These are phyloP conservation scores for Chaenocephalus aceratus DNA, from an alignment of 2,113 vertebrate genomes.

Conservation along the genomic window DNA sequence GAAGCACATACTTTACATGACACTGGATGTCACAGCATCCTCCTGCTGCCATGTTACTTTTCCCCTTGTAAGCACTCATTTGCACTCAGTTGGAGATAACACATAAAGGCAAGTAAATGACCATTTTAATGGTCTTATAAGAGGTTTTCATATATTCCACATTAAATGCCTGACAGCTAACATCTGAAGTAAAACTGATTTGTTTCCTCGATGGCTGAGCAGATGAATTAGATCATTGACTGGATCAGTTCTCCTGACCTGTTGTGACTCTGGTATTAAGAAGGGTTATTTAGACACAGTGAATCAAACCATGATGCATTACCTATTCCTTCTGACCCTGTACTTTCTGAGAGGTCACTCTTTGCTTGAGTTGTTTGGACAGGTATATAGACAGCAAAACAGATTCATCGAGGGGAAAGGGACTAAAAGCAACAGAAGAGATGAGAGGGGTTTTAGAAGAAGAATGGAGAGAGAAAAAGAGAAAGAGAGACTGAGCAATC, in stretches of 20 bases:
- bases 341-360: neutral
- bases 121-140: neutral
- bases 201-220: neutral
- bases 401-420: constrained; percentile 16
- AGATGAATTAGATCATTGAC: constrained; percentile 72
- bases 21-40: constrained; percentile 9
- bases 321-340: constrained; percentile 12
- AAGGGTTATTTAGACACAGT: constrained; percentile 28
- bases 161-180: constrained; percentile 35
- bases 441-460: constrained; percentile 5
- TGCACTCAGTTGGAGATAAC: constrained; percentile 13
- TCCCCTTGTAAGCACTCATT: neutral
- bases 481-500: neutral
- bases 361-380: too few species aligned
- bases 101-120: constrained; percentile 4
- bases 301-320: constrained; percentile 23
- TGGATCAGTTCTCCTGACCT: constrained; percentile 39
- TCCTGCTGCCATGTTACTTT: constrained; percentile 2
- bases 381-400: constrained; percentile 8
- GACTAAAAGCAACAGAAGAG: constrained; percentile 1
- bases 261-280: constrained; percentile 26
- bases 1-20: neutral
- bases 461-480: neutral
- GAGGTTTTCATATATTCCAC: constrained; percentile 38
- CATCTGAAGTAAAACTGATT: too few species aligned